Base-by-base conservation (phyloP, 2,797 vertebrate species). In the Spinibarbus caldwelli region DNA sequence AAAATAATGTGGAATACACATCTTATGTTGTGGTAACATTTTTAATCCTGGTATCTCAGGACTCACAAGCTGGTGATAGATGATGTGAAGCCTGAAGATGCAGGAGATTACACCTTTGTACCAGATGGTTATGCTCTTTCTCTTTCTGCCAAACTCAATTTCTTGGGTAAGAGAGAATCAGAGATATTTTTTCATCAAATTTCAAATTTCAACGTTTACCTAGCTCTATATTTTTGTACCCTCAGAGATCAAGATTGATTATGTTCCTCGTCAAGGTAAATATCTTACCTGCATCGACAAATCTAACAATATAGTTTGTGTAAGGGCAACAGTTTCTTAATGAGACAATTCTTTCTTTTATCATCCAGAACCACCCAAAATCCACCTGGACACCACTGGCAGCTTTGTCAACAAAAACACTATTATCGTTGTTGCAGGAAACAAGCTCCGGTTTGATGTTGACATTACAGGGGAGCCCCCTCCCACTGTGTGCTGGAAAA, bases 141-240 rank as follows among this genome's bases (percentile, higher is more conserved):
- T 10, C 94, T 98, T 2, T 98, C 97, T 0, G 97, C 97, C 54
- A 98, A 97, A 87, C 97, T 98, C 87, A 97, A 97, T 94, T 98
- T 98, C 92, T 88, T 97, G 89, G 97, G 97, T 98, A 88, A 91
- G 90, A 54, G 14, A 7, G 11, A 64, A 41, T 31, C 45, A 8
- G 15, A 31, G 7, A 3, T 31, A n/a, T n/a, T 52, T 5, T 9
- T 43, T 38, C 3, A 47, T 80, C 21, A 59, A 10, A 6, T n/a
- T n/a, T 21, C 5, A 34, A 19, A 68, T 68, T 47, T 23, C 3
- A 59, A 1, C 66, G 1, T 34, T 90, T 14, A 88, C 62, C 85
- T 14, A 0, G 86, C 0, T 88, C 87, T 59, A 43, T 71, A 23
- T 89, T 80, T 83, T 73, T 15, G 85, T 79, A 84, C 80, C 86